Percentiles rank a stretch among this genome's conserved stretches.
Evolutionary conservation across 2,113 vertebrate species (phyloP).

Genomic region (Hippotragus niger): DNA sequence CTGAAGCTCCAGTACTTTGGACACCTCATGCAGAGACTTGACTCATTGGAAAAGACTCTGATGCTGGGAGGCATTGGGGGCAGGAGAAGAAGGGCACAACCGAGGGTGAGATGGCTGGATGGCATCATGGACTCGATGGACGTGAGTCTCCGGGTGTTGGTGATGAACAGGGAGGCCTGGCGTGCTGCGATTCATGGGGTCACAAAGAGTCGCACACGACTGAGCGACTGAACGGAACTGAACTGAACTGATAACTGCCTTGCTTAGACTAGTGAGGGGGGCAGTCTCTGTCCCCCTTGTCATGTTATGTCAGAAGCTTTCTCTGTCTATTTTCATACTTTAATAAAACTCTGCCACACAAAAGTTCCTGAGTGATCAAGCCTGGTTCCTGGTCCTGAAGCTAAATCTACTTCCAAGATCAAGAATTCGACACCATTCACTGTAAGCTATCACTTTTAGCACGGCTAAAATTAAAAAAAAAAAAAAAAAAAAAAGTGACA

Average conservation of each 20-base stretch:
- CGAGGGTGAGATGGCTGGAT: no score
- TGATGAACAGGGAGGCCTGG: no score
- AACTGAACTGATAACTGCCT: background rate
- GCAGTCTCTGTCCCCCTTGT: background rate
- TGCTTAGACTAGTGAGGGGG: background rate
- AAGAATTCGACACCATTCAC: accelerated
- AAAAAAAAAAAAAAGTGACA: background rate
- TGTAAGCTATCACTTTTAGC: background rate
- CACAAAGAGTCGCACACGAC: no score
- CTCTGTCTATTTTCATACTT: background rate
- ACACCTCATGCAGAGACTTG: no score
- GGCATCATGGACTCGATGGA: no score
- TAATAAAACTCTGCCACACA: background rate
- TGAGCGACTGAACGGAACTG: no score
- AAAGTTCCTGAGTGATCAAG: background rate
- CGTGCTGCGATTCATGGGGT: no score
- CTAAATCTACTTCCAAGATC: background rate
- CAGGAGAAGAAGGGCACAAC: no score
- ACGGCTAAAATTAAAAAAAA: background rate
- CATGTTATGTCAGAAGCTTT: background rate
- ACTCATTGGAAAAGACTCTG: no score
- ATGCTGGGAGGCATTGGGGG: no score
- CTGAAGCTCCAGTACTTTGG: no score
- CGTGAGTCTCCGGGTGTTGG: no score
- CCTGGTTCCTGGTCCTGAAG: background rate